Percentiles rank a stretch among this genome's conserved stretches.
phyloP scores from a whole-genome alignment of 2,888 invertebrate genomes.

The Ennomos erosarius region DNA sequence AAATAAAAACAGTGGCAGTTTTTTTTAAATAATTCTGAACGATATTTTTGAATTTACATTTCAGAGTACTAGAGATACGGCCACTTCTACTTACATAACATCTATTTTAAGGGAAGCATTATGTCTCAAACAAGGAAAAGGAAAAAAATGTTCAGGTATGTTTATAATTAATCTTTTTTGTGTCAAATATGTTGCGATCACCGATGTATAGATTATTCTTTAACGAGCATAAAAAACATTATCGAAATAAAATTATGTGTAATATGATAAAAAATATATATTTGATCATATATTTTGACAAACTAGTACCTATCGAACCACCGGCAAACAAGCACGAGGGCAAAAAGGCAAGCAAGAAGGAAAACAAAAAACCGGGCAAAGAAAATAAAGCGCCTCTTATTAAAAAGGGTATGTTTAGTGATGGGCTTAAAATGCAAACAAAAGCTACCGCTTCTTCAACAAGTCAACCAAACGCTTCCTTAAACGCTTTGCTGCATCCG shows the following conservation, averaged over 20 bases:
- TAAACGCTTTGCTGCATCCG: conserved; percentile 33
- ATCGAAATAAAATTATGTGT: background rate
- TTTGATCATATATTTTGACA: conserved; percentile 35
- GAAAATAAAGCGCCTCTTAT: conserved; percentile 69
- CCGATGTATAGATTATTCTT: background rate
- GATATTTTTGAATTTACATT: conserved; percentile 35
- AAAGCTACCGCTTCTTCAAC: conserved; percentile 27
- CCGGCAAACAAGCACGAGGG: conserved; percentile 72
- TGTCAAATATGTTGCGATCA: background rate
- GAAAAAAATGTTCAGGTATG: conserved; percentile 78
- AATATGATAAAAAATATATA: background rate
- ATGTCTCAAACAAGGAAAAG: conserved; percentile 84
- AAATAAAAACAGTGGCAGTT: too few species aligned
- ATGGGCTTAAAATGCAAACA: conserved; percentile 49
- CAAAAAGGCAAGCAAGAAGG: conserved; percentile 77
- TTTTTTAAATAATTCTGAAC: too few species aligned
- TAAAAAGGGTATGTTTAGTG: conserved; percentile 76
- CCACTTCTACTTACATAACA: conserved; percentile 82
- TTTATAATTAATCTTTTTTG: background rate
- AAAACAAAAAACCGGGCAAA: conserved; percentile 71
- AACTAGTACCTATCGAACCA: conserved; percentile 66
- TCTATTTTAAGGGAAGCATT: conserved; percentile 86
- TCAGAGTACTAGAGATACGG: conserved; percentile 83
- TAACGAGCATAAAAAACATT: conserved; percentile 2
- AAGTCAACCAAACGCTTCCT: conserved; percentile 22